A percentile compares a stretch with the other conserved stretches of the same genome.
Conservation (phyloP, 2,113 vertebrate species). For the Sterrhoptilus dennistouni region DNA sequence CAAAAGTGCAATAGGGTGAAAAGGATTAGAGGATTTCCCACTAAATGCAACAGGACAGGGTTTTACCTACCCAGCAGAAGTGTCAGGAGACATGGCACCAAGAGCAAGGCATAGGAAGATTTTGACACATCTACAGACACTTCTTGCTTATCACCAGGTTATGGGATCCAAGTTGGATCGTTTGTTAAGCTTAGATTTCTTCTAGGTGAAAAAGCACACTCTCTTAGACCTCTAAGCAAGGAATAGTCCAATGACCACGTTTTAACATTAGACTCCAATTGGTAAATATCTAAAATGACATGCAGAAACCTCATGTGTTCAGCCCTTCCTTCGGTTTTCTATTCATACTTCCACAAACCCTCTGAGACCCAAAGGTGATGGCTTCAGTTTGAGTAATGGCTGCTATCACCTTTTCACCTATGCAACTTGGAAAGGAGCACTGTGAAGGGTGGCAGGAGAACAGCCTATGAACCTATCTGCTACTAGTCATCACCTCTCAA, state of each 20-base stretch:
- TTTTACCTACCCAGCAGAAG: background rate
- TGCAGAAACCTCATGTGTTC: background rate
- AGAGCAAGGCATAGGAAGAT: background rate
- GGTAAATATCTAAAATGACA: background rate
- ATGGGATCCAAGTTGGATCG: background rate
- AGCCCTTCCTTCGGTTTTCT: background rate
- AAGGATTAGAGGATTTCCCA: background rate
- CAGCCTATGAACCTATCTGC: background rate
- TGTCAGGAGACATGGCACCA: background rate
- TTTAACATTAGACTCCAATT: background rate
- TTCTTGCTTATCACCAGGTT: background rate
- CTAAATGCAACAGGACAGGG: background rate
- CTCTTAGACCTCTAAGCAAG: background rate
- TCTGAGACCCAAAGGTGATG: background rate
- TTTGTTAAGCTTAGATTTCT: background rate
- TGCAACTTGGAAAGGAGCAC: background rate
- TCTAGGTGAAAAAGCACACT: background rate
- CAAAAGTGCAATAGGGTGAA: background rate
- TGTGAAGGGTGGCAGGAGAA: background rate
- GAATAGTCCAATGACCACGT: background rate
- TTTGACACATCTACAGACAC: background rate
- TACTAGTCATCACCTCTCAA: background rate
- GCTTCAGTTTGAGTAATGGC: background rate
- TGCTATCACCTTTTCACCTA: background rate
- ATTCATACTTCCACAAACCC: background rate